phyloP scores from a whole-genome alignment of 2,113 vertebrate species.

The Nymphicus hollandicus region DNA sequence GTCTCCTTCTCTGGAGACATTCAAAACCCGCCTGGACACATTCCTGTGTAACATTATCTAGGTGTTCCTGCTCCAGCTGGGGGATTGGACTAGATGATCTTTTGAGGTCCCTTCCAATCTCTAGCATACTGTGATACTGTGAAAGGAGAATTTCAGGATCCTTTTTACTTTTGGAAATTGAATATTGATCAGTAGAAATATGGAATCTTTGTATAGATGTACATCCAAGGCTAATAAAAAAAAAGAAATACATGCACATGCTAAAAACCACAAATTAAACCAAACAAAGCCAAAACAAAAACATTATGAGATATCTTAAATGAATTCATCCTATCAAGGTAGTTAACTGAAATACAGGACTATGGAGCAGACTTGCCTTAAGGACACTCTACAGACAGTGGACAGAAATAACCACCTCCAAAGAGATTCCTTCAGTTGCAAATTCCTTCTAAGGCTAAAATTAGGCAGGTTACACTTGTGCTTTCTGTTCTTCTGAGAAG shows the following conservation, averaged over 20 bases:
- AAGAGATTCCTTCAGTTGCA: not conserved
- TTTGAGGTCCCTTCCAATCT: no score
- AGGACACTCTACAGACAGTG: not conserved
- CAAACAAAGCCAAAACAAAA: rapidly evolving
- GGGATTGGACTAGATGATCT: no score
- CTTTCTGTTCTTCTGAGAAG: not conserved
- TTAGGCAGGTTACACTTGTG: not conserved
- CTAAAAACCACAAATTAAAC: not conserved
- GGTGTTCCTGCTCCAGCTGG: no score
- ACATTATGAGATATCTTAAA: not conserved
- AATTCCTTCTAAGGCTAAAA: not conserved
- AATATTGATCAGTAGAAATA: not conserved
- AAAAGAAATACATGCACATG: not conserved
- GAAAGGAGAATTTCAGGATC: not conserved
- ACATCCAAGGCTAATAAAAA: not conserved
- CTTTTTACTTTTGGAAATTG: not conserved
- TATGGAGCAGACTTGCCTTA: not conserved
- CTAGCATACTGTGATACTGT: no score
- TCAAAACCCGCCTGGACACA: no score
- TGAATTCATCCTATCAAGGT: rapidly evolving
- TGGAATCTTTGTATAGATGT: not conserved
- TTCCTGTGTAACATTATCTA: no score
- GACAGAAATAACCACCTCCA: not conserved
- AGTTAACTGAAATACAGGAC: not conserved
- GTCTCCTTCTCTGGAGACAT: no score